Evolutionary conservation across 2,113 vertebrate genomes (phyloP).

Genomic region (Syngnathus scovelli): DNA sequence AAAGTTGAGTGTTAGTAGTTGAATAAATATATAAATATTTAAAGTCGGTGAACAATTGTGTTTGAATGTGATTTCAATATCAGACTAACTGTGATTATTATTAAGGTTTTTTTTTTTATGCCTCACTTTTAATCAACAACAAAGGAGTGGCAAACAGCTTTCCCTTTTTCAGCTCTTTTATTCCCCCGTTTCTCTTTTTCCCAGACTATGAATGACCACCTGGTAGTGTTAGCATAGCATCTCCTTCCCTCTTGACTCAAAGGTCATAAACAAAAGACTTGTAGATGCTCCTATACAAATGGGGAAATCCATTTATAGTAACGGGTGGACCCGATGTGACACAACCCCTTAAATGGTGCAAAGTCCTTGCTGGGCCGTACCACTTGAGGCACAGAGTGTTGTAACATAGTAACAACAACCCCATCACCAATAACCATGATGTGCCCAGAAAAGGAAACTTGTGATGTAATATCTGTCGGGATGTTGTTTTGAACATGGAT

Average conservation of each 20-base stretch:
- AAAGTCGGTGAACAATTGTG: no score
- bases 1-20: no score
- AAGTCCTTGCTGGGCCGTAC: slow-evolving; percentile 43
- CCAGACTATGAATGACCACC: background rate
- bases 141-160: background rate
- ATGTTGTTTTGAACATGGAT: slow-evolving; percentile 41
- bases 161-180: background rate
- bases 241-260: slow-evolving; percentile 5
- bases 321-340: slow-evolving; percentile 48
- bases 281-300: slow-evolving; percentile 33
- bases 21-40: no score
- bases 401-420: slow-evolving; percentile 19
- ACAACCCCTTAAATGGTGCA: slow-evolving; percentile 64
- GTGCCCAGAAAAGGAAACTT: slow-evolving; percentile 53
- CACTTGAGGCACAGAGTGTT: slow-evolving; percentile 24
- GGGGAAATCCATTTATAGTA: slow-evolving; percentile 50
- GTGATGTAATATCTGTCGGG: slow-evolving; percentile 40
- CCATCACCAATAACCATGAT: slow-evolving; percentile 34
- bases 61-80: no score
- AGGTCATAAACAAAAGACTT: slow-evolving; percentile 15
- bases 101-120: no score
- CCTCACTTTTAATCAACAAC: no score
- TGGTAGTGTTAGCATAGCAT: slow-evolving; percentile 6
- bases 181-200: background rate
- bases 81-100: no score